Conservation (phyloP, 2,888 invertebrate genomes). For the Syrista parreyssii region DNA sequence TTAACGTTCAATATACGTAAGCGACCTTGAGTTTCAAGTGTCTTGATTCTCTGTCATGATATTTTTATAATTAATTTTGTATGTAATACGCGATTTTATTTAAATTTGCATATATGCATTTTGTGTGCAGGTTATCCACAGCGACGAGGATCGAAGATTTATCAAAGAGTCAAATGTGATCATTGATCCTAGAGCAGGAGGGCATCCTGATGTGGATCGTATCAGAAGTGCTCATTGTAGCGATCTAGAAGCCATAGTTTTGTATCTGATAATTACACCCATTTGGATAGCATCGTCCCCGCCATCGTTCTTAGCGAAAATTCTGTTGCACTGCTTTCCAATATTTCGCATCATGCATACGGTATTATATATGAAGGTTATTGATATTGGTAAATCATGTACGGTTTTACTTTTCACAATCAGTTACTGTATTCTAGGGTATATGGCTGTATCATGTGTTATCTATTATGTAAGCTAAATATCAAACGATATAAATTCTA, state of each 20-base stretch:
- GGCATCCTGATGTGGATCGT: slow-evolving; percentile 51
- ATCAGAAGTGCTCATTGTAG: slow-evolving; percentile 47
- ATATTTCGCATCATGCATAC: slow-evolving; percentile 39
- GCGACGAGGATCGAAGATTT: slow-evolving; percentile 55
- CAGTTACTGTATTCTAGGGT: slow-evolving; percentile 23
- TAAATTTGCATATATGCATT: background rate
- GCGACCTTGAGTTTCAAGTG: background rate
- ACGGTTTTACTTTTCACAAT: slow-evolving; percentile 10
- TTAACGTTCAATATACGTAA: slow-evolving; percentile 9
- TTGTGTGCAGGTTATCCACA: slow-evolving; percentile 50
- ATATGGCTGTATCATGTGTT: slow-evolving; percentile 20
- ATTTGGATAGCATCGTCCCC: slow-evolving; percentile 47
- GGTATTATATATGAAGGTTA: slow-evolving; percentile 36
- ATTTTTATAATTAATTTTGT: too few relatives aligned
- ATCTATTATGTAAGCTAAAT: background rate
- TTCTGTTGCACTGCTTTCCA: slow-evolving; percentile 37
- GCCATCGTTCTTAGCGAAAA: slow-evolving; percentile 23
- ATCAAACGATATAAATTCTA: background rate
- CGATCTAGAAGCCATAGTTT: slow-evolving; percentile 41
- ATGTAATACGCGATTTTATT: background rate
- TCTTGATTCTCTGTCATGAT: background rate
- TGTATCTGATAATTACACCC: slow-evolving; percentile 42
- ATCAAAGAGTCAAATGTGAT: slow-evolving; percentile 40
- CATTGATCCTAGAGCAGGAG: slow-evolving; percentile 43
- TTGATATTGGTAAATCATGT: slow-evolving; percentile 16